Evolutionary conservation across 1,140 invertebrate genomes (phyloP), one percentile per base, ranked within the genome.

Genomic region (Arion vulgaris): DNA sequence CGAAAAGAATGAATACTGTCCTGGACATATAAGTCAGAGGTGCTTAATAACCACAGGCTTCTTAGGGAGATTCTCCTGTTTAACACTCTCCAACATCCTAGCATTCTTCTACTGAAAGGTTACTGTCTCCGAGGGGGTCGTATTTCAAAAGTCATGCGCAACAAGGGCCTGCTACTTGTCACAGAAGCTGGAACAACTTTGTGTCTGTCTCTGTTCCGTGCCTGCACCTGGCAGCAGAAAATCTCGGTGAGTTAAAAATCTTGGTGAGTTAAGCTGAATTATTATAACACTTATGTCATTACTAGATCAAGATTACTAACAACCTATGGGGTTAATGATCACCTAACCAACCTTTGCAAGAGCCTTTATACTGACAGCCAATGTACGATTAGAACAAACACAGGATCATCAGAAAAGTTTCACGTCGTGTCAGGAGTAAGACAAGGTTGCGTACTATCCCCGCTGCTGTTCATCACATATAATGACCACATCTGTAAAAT

Each of bases 121-220:
- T 88, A 84, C 80, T 88, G 87, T 83, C 72, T 88, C 19, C 76
- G 87, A 38, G 87, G 87, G 28, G 85, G 86, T 51, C 53, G 69
- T 15, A 83, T 88, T 15, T 73, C 83, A 13, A 53, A 71, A 13
- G 26, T 53, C 9, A 41, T 86, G 23, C 76, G 62, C 36, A 81
- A 86, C n/a, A 88, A 88, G 53, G 87, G 87, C 26, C 19, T 88
- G 1, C 66, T 88, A 11, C 13, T 86, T 13, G 69, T 86, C n/a
- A 82, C 82, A 36, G 87, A 86, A 57, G 28, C 69, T n/a, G 87
- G 87, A 17, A 62, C 66, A 17, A 77, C 87, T n/a, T 57, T 87
- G 2, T 74, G 69, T 32, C 73, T 39, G 1, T 39, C 39, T 19
- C 68, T 68, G 28, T 71, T 85, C 1, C 26, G 72, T 49, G 62